Base-by-base conservation (phyloP, 2,888 invertebrate genomes). In the Octodonta nipae region DNA sequence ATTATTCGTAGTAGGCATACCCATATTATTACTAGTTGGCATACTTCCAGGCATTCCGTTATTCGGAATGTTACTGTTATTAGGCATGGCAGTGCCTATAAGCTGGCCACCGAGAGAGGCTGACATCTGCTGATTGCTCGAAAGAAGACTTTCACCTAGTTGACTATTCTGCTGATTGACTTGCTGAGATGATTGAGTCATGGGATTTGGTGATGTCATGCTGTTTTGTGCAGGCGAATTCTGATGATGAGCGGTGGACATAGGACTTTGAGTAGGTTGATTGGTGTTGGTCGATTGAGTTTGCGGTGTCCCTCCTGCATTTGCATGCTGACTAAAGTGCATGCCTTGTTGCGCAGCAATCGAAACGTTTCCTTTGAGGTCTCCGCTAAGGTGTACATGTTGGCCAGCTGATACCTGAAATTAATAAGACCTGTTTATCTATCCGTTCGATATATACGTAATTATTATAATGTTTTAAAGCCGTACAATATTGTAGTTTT, bases 261-360 rank as follows among this genome's bases (percentile, higher is more conserved):
- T 31, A 2, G 42, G 41, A 17, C 38, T 40, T n/a, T n/a, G n/a
- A n/a, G n/a, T n/a, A n/a, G n/a, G n/a, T n/a, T n/a, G n/a, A n/a
- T n/a, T n/a, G n/a, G n/a, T n/a, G n/a, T n/a, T n/a, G n/a, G n/a
- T n/a, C n/a, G n/a, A n/a, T n/a, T n/a, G n/a, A 5, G 36, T 37
- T n/a, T 38, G 38, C 4, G 35, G 36, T 24, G 32, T 30, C 25
- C 41, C 41, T 24, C 38, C 36, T 5, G 34, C 13, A 8, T 36
- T 30, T 17, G 31, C 37, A n/a, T n/a, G n/a, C 15, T 37, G 38
- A 24, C 22, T 13, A 53, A 77, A 77, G 65, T 81, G 84, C 70
- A 85, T 78, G 47, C 83, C 82, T 59, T 85, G 85, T 58, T 85
- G 84, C 15, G 83, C 76, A n/a, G 83, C 83, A 35, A 84, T 80